Percentiles rank a stretch among this genome's conserved stretches.
These are phyloP conservation scores for Cheilosia scutellata DNA, from an alignment of 2,888 invertebrate species.

Conservation along the genomic window DNA sequence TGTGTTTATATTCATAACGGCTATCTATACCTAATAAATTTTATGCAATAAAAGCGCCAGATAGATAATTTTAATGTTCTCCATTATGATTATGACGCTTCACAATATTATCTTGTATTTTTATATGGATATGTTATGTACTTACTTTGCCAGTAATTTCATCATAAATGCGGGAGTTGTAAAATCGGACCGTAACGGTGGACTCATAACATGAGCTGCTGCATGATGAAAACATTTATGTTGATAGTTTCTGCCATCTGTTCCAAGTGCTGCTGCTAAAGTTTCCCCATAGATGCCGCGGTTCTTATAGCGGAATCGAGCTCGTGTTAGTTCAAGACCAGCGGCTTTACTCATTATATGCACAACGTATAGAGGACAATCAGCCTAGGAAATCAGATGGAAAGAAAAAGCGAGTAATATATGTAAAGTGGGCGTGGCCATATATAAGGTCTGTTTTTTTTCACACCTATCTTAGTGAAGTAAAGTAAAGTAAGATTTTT, in stretches of 20 bases:
- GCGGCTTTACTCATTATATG: conserved; percentile 99
- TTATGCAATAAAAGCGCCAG: not conserved
- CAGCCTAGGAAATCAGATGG: conserved; percentile 76
- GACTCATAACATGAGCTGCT: conserved; percentile 96
- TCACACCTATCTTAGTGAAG: no score
- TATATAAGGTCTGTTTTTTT: no score
- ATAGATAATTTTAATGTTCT: not conserved
- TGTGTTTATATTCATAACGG: not conserved
- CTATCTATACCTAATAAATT: not conserved
- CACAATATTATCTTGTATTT: not conserved
- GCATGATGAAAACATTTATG: conserved; percentile 97
- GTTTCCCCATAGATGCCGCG: conserved; percentile 96
- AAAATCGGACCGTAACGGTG: conserved; percentile 96
- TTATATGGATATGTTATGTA: conserved; percentile 78
- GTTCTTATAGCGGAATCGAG: conserved; percentile 86
- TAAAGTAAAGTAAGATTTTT: no score
- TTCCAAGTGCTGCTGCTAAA: conserved; percentile 89
- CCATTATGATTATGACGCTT: not conserved
- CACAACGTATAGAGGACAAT: conserved; percentile 95
- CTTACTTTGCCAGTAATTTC: conserved; percentile 94
- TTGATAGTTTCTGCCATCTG: conserved; percentile 89
- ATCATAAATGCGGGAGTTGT: conserved; percentile 94
- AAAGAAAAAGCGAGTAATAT: no score
- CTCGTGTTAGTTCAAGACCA: conserved; percentile 90
- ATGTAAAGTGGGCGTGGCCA: no score